phyloP scores from a whole-genome alignment of 2,888 invertebrate genomes.

The Cerastis leucographa region DNA sequence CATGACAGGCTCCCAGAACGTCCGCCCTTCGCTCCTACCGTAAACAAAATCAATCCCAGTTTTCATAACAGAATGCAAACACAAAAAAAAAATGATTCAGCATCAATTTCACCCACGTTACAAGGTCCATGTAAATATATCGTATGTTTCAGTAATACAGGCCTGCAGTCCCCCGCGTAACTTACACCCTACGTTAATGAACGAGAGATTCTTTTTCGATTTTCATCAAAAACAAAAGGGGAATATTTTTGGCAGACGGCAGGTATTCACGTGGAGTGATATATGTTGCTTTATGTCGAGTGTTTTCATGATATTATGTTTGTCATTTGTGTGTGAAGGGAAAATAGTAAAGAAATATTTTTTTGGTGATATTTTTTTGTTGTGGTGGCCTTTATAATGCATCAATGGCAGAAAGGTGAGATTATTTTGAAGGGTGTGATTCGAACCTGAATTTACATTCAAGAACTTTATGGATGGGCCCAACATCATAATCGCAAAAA shows the following conservation, averaged over 20 bases:
- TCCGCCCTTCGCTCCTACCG: neutral
- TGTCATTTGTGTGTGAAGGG: constrained; percentile 9
- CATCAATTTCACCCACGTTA: constrained; percentile 15
- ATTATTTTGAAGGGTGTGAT: neutral
- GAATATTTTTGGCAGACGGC: constrained; percentile 85
- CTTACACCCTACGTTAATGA: constrained; percentile 89
- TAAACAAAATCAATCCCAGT: constrained; percentile 22
- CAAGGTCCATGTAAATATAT: constrained; percentile 34
- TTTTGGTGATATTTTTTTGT: neutral
- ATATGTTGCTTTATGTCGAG: constrained; percentile 46
- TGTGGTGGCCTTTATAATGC: neutral
- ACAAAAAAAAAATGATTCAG: constrained; percentile 7
- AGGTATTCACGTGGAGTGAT: constrained; percentile 68
- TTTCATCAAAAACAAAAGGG: constrained; percentile 86
- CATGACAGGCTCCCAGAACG: neutral
- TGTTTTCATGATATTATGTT: constrained; percentile 54
- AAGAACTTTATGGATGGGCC: neutral
- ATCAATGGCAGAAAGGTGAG: neutral
- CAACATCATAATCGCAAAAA: neutral
- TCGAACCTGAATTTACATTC: neutral
- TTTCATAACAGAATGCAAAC: constrained; percentile 17
- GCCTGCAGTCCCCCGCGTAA: constrained; percentile 80
- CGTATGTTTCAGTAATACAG: constrained; percentile 66
- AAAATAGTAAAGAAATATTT: neutral
- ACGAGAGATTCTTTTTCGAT: constrained; percentile 88